These are phyloP conservation scores for Hippolais icterina DNA, from an alignment of 2,113 vertebrate genomes.

Conservation along the genomic window DNA sequence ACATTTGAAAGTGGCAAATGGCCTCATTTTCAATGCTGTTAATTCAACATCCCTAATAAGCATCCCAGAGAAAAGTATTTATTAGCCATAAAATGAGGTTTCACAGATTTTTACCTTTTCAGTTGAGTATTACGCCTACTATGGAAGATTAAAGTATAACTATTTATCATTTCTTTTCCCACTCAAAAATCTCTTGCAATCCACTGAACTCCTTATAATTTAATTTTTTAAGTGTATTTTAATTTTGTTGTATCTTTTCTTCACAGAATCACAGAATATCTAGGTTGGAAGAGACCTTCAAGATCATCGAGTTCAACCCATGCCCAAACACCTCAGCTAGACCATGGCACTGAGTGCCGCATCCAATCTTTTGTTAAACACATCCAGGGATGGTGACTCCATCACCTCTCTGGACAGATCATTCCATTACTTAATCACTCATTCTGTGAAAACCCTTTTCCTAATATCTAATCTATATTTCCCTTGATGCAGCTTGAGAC, in stretches of 20 bases:
- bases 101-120: background rate
- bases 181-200: background rate
- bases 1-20: background rate
- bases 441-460: too few relatives aligned
- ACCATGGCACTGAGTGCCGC: too few relatives aligned
- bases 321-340: too few relatives aligned
- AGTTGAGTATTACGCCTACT: background rate
- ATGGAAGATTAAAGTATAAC: background rate
- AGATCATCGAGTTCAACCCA: too few relatives aligned
- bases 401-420: too few relatives aligned
- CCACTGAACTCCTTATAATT: background rate
- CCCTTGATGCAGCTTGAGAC: too few relatives aligned
- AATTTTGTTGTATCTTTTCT: background rate
- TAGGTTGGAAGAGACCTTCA: too few relatives aligned
- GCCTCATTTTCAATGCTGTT: constrained; percentile 1
- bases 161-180: background rate
- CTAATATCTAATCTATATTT: too few relatives aligned
- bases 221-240: background rate
- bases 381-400: too few relatives aligned
- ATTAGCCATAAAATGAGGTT: background rate
- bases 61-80: constrained; percentile 6
- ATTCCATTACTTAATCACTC: too few relatives aligned
- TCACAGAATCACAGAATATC: too few relatives aligned
- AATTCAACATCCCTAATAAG: background rate
- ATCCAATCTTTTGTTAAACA: too few relatives aligned